phyloP scores from a whole-genome alignment of 2,888 invertebrate species.

The Ypsolopha sequella region DNA sequence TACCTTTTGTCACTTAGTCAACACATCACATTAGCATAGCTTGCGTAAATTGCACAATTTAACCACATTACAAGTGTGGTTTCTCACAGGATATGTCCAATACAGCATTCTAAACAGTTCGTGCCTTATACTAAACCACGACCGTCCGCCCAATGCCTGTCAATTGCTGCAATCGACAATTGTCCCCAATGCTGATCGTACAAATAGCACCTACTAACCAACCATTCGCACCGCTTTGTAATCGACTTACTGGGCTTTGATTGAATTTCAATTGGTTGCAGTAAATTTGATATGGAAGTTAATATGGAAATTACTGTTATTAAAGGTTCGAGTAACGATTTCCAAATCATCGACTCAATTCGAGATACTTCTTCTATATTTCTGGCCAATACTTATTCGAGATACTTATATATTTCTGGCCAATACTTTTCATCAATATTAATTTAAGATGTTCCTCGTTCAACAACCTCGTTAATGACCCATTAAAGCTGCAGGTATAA shows the following conservation, averaged over 20 bases:
- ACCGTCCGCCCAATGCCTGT: slow-evolving; percentile 27
- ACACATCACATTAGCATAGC: not conserved
- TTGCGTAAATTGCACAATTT: not conserved
- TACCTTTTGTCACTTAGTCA: not conserved
- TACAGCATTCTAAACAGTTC: slow-evolving; percentile 1
- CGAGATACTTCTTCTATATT: no score
- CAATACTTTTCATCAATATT: no score
- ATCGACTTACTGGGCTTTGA: slow-evolving; percentile 14
- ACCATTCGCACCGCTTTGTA: slow-evolving; percentile 23
- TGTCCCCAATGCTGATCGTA: slow-evolving; percentile 32
- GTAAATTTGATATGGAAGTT: no score
- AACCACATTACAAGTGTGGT: not conserved
- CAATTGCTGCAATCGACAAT: slow-evolving; percentile 38
- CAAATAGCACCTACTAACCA: slow-evolving; percentile 16
- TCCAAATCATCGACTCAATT: no score
- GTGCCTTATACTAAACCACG: slow-evolving; percentile 7
- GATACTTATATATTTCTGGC: no score
- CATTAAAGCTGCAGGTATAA: not conserved
- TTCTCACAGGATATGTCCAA: not conserved
- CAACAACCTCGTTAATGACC: no score
- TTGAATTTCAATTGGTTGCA: slow-evolving; percentile 33
- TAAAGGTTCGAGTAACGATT: no score
- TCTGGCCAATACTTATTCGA: no score
- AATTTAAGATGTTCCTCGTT: no score
- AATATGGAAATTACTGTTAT: no score